Evolutionary conservation across 2,888 invertebrate genomes (phyloP), one percentile per base, ranked within the genome.

Genomic region (Melinopterus prodromus): DNA sequence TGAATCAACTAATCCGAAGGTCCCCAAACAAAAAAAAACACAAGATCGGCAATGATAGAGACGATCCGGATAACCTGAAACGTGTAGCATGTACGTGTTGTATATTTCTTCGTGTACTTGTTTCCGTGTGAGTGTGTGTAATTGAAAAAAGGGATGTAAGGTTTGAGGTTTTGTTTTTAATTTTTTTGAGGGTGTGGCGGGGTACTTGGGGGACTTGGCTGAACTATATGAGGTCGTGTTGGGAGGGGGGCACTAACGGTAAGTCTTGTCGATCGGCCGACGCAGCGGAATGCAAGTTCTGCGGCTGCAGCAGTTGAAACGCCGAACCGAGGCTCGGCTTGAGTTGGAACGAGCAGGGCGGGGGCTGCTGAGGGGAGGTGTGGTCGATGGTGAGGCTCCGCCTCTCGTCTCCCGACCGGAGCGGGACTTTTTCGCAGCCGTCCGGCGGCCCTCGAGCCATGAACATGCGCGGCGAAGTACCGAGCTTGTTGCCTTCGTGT

Each of bases 361-460:
- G 94, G 9, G 53, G 9, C 85, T 75, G 78, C 74, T 90, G 83
- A 12, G 77, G 89, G 87, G 84, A 53, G 2, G 53, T 53, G 84
- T 81, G 90, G 81, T 85, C 91, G 90, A 77, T 88, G 82, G 82
- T 80, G 77, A 84, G 84, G 70, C 83, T 83, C 85, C 78, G 90
- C 89, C 82, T 90, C 90, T 82, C 90, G 84, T 92, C 92, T 80
- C 91, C 90, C 83, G 92, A 92, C 89, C 94, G 95, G 82, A 95
- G 91, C 87, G 92, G 93, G 83, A 95, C 95, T 90, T 94, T 95
- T 91, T 97, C 96, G 91, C 96, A 97, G 87, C 97, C 97, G 91
- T 97, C 96, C 35, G 97, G 97, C 77, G 97, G 97, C 89, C 96
- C 96, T 78, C 97, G 91, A 70, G 96, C 95, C 87, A 96, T 91